Conservation (phyloP, 2,888 invertebrate species). For the Synergus laeviventris region DNA sequence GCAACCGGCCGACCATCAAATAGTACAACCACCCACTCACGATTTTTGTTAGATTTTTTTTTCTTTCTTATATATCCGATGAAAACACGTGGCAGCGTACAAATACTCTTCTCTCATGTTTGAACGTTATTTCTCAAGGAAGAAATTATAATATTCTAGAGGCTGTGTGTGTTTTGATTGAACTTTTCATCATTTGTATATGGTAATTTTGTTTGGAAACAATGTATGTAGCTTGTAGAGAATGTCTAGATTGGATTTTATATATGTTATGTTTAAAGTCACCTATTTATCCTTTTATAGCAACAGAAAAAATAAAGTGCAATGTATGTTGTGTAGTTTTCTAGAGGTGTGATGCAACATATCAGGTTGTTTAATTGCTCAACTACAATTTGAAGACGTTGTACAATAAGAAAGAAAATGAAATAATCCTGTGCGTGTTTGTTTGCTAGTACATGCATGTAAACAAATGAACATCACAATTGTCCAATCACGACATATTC, state of each 20-base stretch:
- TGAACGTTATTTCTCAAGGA: not conserved
- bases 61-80: not conserved
- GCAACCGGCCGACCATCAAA: constrained; percentile 49
- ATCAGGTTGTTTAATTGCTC: too few relatives aligned
- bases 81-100: not conserved
- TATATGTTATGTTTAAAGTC: too few relatives aligned
- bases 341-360: too few relatives aligned
- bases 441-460: too few relatives aligned
- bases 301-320: too few relatives aligned
- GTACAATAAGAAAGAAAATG: too few relatives aligned
- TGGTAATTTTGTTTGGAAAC: not conserved
- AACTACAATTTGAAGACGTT: too few relatives aligned
- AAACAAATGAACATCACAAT: not conserved
- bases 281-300: too few relatives aligned
- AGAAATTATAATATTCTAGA: not conserved
- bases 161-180: not conserved
- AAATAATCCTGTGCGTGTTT: too few relatives aligned
- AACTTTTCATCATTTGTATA: not conserved
- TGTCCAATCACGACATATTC: not conserved
- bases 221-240: not conserved
- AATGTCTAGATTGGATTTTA: not conserved
- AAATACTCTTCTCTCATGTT: not conserved
- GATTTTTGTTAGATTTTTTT: not conserved
- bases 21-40: not conserved
- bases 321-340: too few relatives aligned